These are phyloP conservation scores for Xestia xanthographa DNA, from an alignment of 2,888 invertebrate species.

Conservation along the genomic window DNA sequence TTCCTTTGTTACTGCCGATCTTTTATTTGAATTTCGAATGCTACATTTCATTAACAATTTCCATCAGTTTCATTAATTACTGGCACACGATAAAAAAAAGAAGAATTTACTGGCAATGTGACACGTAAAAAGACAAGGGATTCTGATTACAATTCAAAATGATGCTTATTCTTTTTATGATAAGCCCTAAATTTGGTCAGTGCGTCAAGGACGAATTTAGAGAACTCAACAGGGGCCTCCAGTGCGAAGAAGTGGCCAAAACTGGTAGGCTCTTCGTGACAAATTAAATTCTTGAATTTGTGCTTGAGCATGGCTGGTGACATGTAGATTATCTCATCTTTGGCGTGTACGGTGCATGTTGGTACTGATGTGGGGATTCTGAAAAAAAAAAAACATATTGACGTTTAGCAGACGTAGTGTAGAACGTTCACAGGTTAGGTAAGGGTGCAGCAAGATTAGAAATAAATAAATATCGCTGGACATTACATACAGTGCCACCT, in stretches of 20 bases:
- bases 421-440: not conserved
- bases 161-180: constrained; percentile 13
- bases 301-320: constrained; percentile 85
- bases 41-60: not conserved
- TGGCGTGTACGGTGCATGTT: constrained; percentile 92
- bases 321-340: constrained; percentile 91
- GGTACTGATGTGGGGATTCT: constrained; percentile 90
- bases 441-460: not conserved
- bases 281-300: constrained; percentile 67
- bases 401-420: not conserved
- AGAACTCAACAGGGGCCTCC: constrained; percentile 92
- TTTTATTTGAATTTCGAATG: not conserved
- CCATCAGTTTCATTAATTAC: not conserved
- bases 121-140: not conserved
- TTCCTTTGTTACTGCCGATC: not conserved
- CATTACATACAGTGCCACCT: too few species aligned
- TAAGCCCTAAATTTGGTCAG: constrained; percentile 27
- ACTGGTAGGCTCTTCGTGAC: constrained; percentile 81
- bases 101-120: not conserved
- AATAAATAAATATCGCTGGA: too few species aligned
- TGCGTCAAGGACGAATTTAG: constrained; percentile 90
- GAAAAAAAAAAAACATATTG: constrained; percentile 28
- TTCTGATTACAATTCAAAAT: constrained; percentile 17
- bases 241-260: constrained; percentile 92
- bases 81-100: not conserved